Conservation (phyloP, 2,888 invertebrate genomes). For the Glaucopsyche alexis region DNA sequence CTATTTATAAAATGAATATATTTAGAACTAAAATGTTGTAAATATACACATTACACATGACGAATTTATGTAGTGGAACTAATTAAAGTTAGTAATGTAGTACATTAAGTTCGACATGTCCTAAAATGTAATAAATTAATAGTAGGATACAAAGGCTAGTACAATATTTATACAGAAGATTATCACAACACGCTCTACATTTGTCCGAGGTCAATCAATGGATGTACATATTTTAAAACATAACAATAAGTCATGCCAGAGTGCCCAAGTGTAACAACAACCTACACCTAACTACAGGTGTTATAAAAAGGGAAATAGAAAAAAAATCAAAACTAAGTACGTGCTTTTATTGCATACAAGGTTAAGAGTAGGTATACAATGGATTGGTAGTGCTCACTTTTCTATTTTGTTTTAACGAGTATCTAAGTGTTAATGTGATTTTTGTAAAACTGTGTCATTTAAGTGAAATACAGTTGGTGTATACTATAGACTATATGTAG, state of each 20-base stretch:
- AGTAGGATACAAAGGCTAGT: too few relatives aligned
- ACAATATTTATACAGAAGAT: too few relatives aligned
- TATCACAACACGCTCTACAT: conserved; percentile 29
- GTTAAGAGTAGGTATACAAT: conserved; percentile 46
- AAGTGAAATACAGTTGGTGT: not conserved
- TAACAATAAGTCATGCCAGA: conserved; percentile 47
- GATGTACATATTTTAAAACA: conserved; percentile 28
- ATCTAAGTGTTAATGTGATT: conserved; percentile 38
- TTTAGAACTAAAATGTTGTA: too few relatives aligned
- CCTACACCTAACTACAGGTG: conserved; percentile 47
- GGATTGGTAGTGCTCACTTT: conserved; percentile 54
- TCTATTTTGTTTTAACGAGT: conserved; percentile 28
- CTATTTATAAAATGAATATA: too few relatives aligned
- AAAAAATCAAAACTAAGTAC: conserved; percentile 45
- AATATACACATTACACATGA: too few relatives aligned
- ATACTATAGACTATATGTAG: not conserved
- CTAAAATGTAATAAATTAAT: too few relatives aligned
- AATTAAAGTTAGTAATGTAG: too few relatives aligned
- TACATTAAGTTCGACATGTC: too few relatives aligned
- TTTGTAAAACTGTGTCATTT: conserved; percentile 30
- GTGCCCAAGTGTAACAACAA: conserved; percentile 49
- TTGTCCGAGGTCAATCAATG: conserved; percentile 38
- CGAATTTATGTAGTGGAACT: too few relatives aligned
- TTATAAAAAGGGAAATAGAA: conserved; percentile 45
- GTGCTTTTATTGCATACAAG: conserved; percentile 1